phyloP scores from a whole-genome alignment of 2,888 invertebrate genomes.

The Marronus borbonicus region DNA sequence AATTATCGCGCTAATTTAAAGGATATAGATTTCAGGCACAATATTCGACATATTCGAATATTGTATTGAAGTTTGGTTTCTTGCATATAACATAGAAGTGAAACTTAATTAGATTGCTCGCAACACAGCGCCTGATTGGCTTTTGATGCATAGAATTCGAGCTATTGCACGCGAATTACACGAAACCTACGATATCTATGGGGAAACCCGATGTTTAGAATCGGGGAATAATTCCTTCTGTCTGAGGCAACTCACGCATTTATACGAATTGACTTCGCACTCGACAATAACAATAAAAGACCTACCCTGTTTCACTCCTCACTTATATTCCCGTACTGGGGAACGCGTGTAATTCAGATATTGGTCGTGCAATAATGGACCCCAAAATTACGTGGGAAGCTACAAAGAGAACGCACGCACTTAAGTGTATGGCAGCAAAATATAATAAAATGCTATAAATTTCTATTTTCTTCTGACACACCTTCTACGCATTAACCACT shows the following conservation, averaged over 20 bases:
- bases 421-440: constrained; percentile 55
- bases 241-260: constrained; percentile 36
- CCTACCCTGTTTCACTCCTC: constrained; percentile 29
- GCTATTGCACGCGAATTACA: constrained; percentile 49
- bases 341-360: constrained; percentile 41
- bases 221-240: constrained; percentile 21
- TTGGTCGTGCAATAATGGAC: constrained; percentile 53
- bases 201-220: constrained; percentile 8
- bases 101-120: constrained; percentile 58
- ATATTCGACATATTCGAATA: constrained; percentile 54
- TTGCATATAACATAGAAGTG: constrained; percentile 51
- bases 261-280: constrained; percentile 26
- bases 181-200: constrained; percentile 1
- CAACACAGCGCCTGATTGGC: constrained; percentile 55
- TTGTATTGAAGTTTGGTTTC: constrained; percentile 56
- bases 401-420: constrained; percentile 56
- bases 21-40: constrained; percentile 60
- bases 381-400: constrained; percentile 53
- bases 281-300: constrained; percentile 39
- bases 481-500: constrained; percentile 57
- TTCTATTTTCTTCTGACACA: constrained; percentile 60
- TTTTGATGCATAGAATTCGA: constrained; percentile 55
- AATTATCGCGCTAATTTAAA: constrained; percentile 61
- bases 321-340: constrained; percentile 20
- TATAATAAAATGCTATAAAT: constrained; percentile 60